Evolutionary conservation across 2,888 invertebrate species (phyloP), one percentile per base, ranked within the genome.

Genomic region (Salticus scenicus): DNA sequence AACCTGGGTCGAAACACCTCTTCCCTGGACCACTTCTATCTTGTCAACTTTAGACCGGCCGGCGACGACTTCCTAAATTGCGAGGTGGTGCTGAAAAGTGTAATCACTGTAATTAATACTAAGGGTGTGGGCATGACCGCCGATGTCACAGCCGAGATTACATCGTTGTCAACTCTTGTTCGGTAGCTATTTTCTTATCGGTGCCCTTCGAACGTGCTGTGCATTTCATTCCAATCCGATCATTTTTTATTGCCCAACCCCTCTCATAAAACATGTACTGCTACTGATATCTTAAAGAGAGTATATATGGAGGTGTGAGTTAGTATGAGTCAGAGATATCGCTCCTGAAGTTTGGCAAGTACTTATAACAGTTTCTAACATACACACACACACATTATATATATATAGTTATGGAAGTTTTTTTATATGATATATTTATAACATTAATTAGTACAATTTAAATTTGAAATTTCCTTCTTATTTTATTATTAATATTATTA

Each of bases 21-120:
- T 10, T 4, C 37, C 10, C 37, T 37, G 7, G 37, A 4, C 10
- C 37, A 7, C 37, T 27, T 69, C 31, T 37, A 71, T 71, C 66
- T 5, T 57, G 70, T 30, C 79, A 66, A 41, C 72, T 33, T 1
- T 27, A 47, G 24, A 41, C 31, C 42, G 24, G 42, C 7, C 47
- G 70, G n/a, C 30, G 37, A 37, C 80, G 67, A 69, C 79, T 72
- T 79, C 71, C 63, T 71, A 30, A 73, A 73, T 80, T 67, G 73
- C 80, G 67, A 80, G 73, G 73, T 80, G 73, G 73, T 80, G 80
- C 73, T 74, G 73, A 73, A 80, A 73, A 37, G 33, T 37, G 66
- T 80, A 80, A 80, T 74, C 73, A 73, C 73, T 42, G 73, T 74
- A 80, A 80, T 80, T 80, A 80, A 80, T 80, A 80, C 80, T 72